phyloP scores from a whole-genome alignment of 1,140 invertebrate genomes.

The Ostrea denselamellosa region DNA sequence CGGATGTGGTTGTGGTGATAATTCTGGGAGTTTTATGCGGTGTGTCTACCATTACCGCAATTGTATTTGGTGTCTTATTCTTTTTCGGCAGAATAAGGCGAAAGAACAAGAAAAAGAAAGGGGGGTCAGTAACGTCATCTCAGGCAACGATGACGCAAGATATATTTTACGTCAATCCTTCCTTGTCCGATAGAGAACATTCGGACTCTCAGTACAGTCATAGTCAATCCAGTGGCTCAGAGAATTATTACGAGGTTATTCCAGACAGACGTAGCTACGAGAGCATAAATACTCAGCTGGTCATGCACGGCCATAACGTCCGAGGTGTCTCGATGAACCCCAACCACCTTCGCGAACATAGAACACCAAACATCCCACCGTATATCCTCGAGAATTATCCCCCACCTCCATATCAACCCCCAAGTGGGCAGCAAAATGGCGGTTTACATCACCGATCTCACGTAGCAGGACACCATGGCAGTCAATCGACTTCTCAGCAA shows the following conservation, averaged over 20 bases:
- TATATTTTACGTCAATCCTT: conserved; percentile 76
- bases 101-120: conserved; percentile 66
- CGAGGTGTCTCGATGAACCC: conserved; percentile 55
- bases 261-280: conserved; percentile 75
- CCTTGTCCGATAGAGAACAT: conserved; percentile 72
- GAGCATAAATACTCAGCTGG: conserved; percentile 72
- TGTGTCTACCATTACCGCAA: conserved; percentile 67
- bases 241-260: conserved; percentile 77
- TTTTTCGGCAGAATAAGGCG: conserved; percentile 63
- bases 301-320: conserved; percentile 58
- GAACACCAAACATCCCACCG: conserved; percentile 59
- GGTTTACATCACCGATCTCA: conserved; percentile 46
- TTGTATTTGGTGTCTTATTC: conserved; percentile 71
- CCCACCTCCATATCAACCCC: conserved; percentile 74
- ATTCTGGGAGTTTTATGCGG: conserved; percentile 72
- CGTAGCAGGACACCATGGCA: conserved; percentile 44
- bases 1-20: conserved; percentile 58
- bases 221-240: conserved; percentile 72
- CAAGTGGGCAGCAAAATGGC: conserved; percentile 51
- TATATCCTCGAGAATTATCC: conserved; percentile 74
- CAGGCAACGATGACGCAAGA: conserved; percentile 77
- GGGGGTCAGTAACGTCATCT: conserved; percentile 74
- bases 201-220: conserved; percentile 67
- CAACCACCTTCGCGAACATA: conserved; percentile 50
- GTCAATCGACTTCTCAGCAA: neutral